Base-by-base conservation (phyloP, 2,888 invertebrate species). In the Kuschelorhynchus macadamiae region DNA sequence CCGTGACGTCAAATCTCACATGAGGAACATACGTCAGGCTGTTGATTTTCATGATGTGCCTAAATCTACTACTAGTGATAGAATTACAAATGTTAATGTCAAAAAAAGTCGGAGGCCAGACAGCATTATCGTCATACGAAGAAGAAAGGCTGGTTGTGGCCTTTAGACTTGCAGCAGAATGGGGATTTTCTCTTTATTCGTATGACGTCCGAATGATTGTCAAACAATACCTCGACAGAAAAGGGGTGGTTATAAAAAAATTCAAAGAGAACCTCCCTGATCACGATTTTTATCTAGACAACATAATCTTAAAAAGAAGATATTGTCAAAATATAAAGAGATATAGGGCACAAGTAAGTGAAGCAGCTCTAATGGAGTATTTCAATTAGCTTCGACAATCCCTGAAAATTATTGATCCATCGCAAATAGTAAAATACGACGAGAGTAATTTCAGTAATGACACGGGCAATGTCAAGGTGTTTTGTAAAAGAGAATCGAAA, bases 71-170 rank as follows among this genome's bases (percentile, higher is more conserved):
- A 44, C 18, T 17, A 18, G 44, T 18, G 44, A 44, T 18, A 18
- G 8, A 5, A 8, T 44, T 12, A 12, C 1, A 3, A 5, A 20
- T 9, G 20, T 9, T 9, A 16, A 44, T 44, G 8, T 3, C 44
- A 44, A 41, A 41, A 14, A 41, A 41, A 41, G 41, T 41, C 17
- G 41, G 41, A 14, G 16, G 25, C 14, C 41, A 41, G 41, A 41
- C 41, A 36, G n/a, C 17, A 41, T 8, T 41, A n/a, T 12, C 41
- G n/a, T 41, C 41, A 41, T 2, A 14, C n/a, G 41, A 41, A 41
- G 41, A 41, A 41, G 41, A 17, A 41, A 41, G 16, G 14, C 41
- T 41, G 41, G 36, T 14, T 36, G 41, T 12, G 17, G 41, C 16
- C 41, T 8, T 41, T 41, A 41, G 3, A 14, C n/a, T 17, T 12